Base-by-base conservation (phyloP, 23 tunicate species). In the Oikopleura dioica region DNA sequence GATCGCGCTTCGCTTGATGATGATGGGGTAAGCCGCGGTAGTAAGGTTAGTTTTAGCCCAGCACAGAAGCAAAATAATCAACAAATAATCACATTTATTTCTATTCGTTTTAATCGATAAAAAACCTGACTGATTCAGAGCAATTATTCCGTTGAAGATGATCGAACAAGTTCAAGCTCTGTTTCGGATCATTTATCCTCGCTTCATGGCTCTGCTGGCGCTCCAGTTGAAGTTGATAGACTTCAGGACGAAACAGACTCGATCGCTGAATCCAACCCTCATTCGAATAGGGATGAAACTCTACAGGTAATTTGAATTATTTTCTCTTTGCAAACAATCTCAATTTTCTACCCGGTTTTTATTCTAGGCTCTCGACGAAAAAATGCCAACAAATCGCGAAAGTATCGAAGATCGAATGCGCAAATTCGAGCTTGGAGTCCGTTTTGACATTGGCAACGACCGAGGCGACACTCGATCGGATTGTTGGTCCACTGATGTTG, bases 401-500 rank as follows among this genome's bases (percentile, higher is more conserved):
- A 83, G 89, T 68, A 94, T 94, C 0, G 88, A 94, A 76, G 99
- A 94, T 79, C 84, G 81, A 68, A 94, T 94, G 99, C 76, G 99
- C 4, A 94, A 94, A 68, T 94, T 94, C 67, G 99, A 94, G 36
- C 78, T 89, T 36, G 89, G 96, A 4, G 96, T 89, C 0, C 76
- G 96, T 1, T 89, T 89, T 69, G 91, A 85, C 38, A 88, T 83
- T 38, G 82, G 83, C 1, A 88, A 84, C 37, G 83, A 82, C 37
- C 81, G 81, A 35, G 92, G 79, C 30, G 99, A 94, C 63, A 76
- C 94, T 1, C 37, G 87, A 0, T 83, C 88, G 51, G 99, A 94
- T n/a, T 82, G 95, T 35, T 94, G 99, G 99, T 83, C 88, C 69
- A 82, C 92, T 51, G 99, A 94, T 79, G 99, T 82, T 30, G 87